Conservation (phyloP, 2,113 vertebrate genomes). For the Crotophaga sulcirostris region DNA sequence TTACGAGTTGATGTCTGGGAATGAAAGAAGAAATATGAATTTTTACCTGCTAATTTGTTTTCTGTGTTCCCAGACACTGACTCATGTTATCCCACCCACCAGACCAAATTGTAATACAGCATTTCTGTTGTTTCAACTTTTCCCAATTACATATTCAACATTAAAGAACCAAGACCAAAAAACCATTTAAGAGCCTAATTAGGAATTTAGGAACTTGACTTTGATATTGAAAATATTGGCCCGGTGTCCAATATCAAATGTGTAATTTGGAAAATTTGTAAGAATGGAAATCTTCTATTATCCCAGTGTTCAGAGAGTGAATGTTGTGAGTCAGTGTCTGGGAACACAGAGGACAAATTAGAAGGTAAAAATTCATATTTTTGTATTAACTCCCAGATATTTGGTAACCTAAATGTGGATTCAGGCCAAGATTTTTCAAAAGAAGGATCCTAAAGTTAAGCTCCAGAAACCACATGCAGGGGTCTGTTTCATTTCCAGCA, state of each 20-base stretch:
- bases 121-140: slow-evolving; percentile 40
- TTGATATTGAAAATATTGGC: neutral
- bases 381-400: slow-evolving; percentile 33
- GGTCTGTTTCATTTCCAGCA: neutral
- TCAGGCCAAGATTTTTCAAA: neutral
- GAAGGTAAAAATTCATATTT: slow-evolving; percentile 43
- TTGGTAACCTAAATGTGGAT: slow-evolving; percentile 24
- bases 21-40: slow-evolving; percentile 55
- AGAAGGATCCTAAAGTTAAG: neutral
- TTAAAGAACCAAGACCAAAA: neutral
- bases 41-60: slow-evolving; percentile 43
- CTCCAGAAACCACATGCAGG: slow-evolving; percentile 18
- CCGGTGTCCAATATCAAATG: neutral
- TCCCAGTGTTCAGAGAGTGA: neutral
- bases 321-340: slow-evolving; percentile 44
- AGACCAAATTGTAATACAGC: neutral
- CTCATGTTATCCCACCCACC: slow-evolving; percentile 57
- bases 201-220: slow-evolving; percentile 12
- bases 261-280: slow-evolving; percentile 28
- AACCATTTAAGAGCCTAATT: neutral
- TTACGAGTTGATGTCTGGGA: slow-evolving; percentile 62
- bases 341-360: slow-evolving; percentile 23
- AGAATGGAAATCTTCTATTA: slow-evolving; percentile 37
- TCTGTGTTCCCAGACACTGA: slow-evolving; percentile 70
- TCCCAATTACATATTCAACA: slow-evolving; percentile 4